Evolutionary conservation across 2,797 vertebrate species (phyloP), one percentile per base, ranked within the genome.

Genomic region (Anguilla anguilla): DNA sequence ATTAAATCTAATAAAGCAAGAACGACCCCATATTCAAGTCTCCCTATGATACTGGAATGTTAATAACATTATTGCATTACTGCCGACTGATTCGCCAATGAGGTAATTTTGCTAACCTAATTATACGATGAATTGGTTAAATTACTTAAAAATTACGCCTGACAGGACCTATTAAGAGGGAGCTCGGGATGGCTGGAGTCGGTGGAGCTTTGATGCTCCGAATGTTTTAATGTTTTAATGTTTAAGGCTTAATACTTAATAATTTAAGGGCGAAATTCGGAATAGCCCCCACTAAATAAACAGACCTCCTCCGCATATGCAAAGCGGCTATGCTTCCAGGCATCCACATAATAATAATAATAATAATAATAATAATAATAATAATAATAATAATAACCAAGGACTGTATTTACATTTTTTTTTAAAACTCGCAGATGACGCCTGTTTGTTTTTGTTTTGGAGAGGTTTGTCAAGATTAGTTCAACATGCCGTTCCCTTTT

Each of bases 51-150:
- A 90, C 87, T 90, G 92, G 90, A 91, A 93, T 93, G 91, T 93
- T 94, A 95, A 95, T 93, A 57, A 86, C 55, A 91, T 94, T 89
- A 96, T 94, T 95, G 57, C 88, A 93, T 95, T 92, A 93, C 79
- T 90, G 79, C 55, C 79, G 87, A 89, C 88, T 87, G 90, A 91
- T 90, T 88, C 90, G 85, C 51, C 86, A 89, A 88, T 90, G 61
- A 86, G 89, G 90, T 91, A 89, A 92, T 92, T 92, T 89, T 90
- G 90, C 87, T 91, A 93, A 93, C 91, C 88, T 92, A 91, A 93
- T 94, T 92, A 92, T 57, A 89, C 91, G 88, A 93, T 91, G 88
- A 92, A 92, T 89, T 90, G 89, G 88, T 88, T 93, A 92, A 90
- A 93, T 92, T 90, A 91, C 87, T 91, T 90, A 90, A 91, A 93